Conservation (phyloP, 2,888 invertebrate genomes). For the Pocota personata region DNA sequence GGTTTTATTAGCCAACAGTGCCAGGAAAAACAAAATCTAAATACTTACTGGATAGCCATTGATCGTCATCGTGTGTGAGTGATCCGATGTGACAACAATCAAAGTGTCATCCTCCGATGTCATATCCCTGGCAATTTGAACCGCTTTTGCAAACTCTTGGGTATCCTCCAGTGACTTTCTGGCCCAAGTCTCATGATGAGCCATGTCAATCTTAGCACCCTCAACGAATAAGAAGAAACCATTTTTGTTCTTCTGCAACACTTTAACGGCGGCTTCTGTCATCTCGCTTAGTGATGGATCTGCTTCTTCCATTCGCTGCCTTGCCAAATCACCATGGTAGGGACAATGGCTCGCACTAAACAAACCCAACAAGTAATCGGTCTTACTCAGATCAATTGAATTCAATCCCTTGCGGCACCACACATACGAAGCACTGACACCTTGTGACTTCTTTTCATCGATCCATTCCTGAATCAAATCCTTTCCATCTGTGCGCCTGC, state of each 20-base stretch:
- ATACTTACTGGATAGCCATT: constrained; percentile 88
- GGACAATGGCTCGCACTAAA: constrained; percentile 85
- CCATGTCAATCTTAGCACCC: constrained; percentile 84
- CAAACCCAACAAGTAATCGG: constrained; percentile 85
- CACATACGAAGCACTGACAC: constrained; percentile 80
- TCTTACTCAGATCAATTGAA: constrained; percentile 82
- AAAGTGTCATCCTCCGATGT: constrained; percentile 89
- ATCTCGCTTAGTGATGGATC: constrained; percentile 89
- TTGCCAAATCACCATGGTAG: constrained; percentile 85
- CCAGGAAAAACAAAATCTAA: neutral
- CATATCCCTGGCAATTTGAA: constrained; percentile 86
- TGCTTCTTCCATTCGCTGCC: constrained; percentile 81
- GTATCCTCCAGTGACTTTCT: constrained; percentile 91
- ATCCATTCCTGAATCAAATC: constrained; percentile 89
- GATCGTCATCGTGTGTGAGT: constrained; percentile 90
- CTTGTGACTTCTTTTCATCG: constrained; percentile 75
- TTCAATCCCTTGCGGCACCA: constrained; percentile 79
- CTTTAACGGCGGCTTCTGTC: constrained; percentile 86
- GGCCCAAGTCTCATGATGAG: constrained; percentile 87
- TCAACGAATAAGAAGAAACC: constrained; percentile 91
- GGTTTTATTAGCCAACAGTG: neutral
- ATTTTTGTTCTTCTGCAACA: constrained; percentile 85
- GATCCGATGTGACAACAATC: constrained; percentile 93
- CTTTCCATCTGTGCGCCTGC: constrained; percentile 85
- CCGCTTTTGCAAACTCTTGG: constrained; percentile 89